Conservation (phyloP, 2,888 invertebrate genomes). For the Tenthredo notha region DNA sequence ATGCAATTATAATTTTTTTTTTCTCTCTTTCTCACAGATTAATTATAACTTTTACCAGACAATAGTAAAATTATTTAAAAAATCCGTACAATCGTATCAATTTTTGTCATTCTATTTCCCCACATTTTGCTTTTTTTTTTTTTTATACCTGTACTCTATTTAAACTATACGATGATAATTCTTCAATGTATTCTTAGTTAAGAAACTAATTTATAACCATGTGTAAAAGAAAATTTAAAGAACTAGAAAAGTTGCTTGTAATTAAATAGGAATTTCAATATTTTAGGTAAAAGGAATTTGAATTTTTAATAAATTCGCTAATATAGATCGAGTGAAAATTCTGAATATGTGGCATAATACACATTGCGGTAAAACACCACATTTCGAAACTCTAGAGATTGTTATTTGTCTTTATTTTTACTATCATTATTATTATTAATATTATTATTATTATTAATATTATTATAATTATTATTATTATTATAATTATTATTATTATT, state of each 20-base stretch:
- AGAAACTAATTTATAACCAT: background rate
- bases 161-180: background rate
- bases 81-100: background rate
- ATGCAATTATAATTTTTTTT: background rate
- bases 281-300: slow-evolving; percentile 1
- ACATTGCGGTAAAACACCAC: background rate
- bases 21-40: background rate
- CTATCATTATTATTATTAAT: background rate
- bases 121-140: background rate
- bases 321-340: background rate
- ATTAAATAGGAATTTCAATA: background rate
- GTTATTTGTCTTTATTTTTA: slow-evolving; percentile 24
- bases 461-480: background rate
- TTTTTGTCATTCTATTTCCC: background rate
- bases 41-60: background rate
- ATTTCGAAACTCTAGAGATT: background rate
- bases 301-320: background rate
- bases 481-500: background rate
- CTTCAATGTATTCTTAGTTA: background rate
- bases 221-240: background rate
- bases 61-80: background rate
- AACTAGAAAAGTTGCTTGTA: background rate
- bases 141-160: background rate
- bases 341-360: background rate
- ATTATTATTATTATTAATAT: background rate